Evolutionary conservation across 2,888 invertebrate genomes (phyloP).

Genomic region (Slavum lentiscoides): DNA sequence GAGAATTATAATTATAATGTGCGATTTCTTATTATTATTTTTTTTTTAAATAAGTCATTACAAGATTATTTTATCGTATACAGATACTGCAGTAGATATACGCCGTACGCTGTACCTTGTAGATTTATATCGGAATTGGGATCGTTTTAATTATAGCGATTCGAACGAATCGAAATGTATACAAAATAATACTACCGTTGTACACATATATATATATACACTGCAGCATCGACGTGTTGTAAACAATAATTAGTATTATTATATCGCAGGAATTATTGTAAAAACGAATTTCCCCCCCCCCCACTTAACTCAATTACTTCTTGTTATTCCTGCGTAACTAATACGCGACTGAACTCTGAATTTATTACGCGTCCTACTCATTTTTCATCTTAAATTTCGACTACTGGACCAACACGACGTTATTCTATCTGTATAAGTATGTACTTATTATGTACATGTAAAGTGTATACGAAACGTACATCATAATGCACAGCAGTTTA

Average conservation of each 20-base stretch:
- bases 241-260: slow-evolving; percentile 31
- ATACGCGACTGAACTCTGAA: slow-evolving; percentile 5
- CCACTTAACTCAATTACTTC: slow-evolving; percentile 32
- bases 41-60: slow-evolving; percentile 9
- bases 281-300: slow-evolving; percentile 19
- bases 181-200: background rate
- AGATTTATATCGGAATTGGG: background rate
- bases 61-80: too few relatives aligned
- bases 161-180: too few relatives aligned
- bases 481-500: background rate
- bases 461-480: background rate
- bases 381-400: slow-evolving; percentile 4
- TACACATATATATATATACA: background rate
- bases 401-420: background rate
- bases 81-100: too few relatives aligned
- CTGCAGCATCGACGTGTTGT: slow-evolving; percentile 7
- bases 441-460: background rate
- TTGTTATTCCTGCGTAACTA: slow-evolving; percentile 34
- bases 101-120: background rate
- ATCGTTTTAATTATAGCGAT: background rate
- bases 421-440: background rate
- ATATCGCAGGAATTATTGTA: slow-evolving; percentile 18
- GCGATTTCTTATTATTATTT: too few relatives aligned
- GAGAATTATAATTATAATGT: background rate
- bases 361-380: slow-evolving; percentile 12